phyloP scores from a whole-genome alignment of 2,888 invertebrate genomes.

The Euzetes globulus region DNA sequence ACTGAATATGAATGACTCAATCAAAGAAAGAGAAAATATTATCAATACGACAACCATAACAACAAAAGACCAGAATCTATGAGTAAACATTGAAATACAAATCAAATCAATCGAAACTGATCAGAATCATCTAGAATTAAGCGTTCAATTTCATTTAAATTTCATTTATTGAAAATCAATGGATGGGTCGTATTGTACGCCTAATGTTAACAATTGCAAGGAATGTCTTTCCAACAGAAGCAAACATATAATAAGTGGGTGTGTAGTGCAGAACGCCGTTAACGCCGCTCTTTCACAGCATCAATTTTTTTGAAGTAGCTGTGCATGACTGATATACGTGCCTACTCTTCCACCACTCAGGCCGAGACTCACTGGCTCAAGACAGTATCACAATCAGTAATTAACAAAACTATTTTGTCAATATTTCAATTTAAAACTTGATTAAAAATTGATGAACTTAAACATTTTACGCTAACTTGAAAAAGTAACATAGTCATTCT shows the following conservation, averaged over 20 bases:
- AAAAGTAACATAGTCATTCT: too few species aligned
- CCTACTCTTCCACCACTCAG: background rate
- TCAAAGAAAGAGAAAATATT: background rate
- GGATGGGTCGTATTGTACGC: background rate
- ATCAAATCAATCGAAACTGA: too few species aligned
- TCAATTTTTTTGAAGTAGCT: slow-evolving; percentile 4
- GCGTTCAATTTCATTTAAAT: too few species aligned
- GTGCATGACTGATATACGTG: slow-evolving; percentile 19
- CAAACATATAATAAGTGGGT: slow-evolving; percentile 20
- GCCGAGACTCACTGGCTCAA: background rate
- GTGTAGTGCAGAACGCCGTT: background rate
- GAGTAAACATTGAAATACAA: too few species aligned
- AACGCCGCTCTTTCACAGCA: background rate
- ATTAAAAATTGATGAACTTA: too few species aligned
- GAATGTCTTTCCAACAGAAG: slow-evolving; percentile 6
- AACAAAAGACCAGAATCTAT: too few species aligned
- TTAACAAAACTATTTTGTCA: background rate
- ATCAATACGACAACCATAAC: too few species aligned
- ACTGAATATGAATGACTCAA: background rate
- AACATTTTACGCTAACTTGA: too few species aligned
- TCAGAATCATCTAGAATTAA: too few species aligned
- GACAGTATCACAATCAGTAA: slow-evolving; percentile 24
- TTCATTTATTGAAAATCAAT: too few species aligned
- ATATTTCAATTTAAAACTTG: too few species aligned
- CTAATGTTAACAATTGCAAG: background rate